Evolutionary conservation across 2,797 vertebrate species (phyloP).

Genomic region (Hypotaenidia philippensis): DNA sequence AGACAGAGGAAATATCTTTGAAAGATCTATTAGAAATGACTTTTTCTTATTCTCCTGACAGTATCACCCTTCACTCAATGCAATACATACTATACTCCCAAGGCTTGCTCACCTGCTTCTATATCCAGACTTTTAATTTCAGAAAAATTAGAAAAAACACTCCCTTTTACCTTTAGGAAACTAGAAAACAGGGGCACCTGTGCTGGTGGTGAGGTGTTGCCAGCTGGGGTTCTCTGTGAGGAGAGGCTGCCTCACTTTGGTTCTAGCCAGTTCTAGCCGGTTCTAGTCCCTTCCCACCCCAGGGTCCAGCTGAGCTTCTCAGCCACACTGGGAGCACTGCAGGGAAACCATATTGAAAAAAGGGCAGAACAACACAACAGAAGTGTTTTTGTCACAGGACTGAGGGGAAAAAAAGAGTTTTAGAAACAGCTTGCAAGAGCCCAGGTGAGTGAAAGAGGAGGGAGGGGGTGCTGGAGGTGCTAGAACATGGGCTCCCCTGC

Average conservation of each 20-base stretch:
- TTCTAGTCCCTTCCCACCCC: no score
- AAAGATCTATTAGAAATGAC: fast-evolving
- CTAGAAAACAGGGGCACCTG: neutral
- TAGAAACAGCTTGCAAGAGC: neutral
- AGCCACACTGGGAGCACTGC: fast-evolving
- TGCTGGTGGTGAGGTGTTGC: fast-evolving
- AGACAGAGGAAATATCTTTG: neutral
- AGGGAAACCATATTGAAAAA: fast-evolving
- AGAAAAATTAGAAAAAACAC: neutral
- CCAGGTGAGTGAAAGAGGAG: neutral
- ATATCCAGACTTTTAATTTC: neutral
- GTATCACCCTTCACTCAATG: fast-evolving
- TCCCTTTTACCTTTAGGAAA: neutral
- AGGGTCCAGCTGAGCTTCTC: no score
- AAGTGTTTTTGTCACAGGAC: neutral
- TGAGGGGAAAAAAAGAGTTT: neutral
- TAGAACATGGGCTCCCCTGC: neutral
- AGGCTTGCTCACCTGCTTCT: neutral
- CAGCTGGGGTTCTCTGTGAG: fast-evolving
- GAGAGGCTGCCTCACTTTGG: neutral
- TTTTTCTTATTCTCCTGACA: neutral
- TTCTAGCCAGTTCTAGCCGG: no score
- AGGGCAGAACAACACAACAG: fast-evolving
- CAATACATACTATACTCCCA: neutral
- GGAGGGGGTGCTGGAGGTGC: fast-evolving